Evolutionary conservation across 2,113 vertebrate genomes (phyloP), one percentile per base, ranked within the genome.

Genomic region (Tupaia chinensis): DNA sequence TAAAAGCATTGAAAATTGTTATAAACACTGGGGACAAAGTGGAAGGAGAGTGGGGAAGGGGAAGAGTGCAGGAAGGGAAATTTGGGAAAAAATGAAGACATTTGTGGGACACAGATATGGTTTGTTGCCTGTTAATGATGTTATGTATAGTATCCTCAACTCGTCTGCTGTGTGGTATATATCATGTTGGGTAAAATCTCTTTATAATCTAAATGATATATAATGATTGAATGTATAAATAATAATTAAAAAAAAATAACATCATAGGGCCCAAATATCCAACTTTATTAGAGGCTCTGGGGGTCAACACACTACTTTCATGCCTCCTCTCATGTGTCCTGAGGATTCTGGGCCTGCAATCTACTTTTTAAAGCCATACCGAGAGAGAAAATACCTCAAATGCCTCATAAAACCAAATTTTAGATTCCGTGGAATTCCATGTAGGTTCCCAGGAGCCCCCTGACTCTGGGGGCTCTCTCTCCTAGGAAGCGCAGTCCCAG

Each of bases 231-330:
- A 44, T 44, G 44, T 44, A 44, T 44, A 44, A 44, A 44, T 44
- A 44, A 44, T 44, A 44, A 44, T 44, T 44, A 3, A 44, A 44
- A 44, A 44, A 44, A 44, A 5, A 32, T 32, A 87, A 56, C n/a
- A 68, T 23, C 22, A 27, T 19, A 34, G 56, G 66, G 19, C 78
- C 65, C 93, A 95, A 81, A 86, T 87, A 79, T 94, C n/a, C 76
- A 44, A 84, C 84, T 97, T 97, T 98, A 98, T 96, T 97, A 85
- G 93, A 80, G 34, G 72, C 44, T 93, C n/a, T 79, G 56, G 34
- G 29, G 32, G 27, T 19, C 9, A 63, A 15, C 56, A 53, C 88
- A 11, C 17, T 65, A 68, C 25, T 83, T 68, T 60, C 9, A 4
- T 20, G 74, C 22, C 56, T 93, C 90, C 74, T 96, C 93, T 61